Conservation (phyloP, 2,888 invertebrate genomes). For the Plebejus anna region DNA sequence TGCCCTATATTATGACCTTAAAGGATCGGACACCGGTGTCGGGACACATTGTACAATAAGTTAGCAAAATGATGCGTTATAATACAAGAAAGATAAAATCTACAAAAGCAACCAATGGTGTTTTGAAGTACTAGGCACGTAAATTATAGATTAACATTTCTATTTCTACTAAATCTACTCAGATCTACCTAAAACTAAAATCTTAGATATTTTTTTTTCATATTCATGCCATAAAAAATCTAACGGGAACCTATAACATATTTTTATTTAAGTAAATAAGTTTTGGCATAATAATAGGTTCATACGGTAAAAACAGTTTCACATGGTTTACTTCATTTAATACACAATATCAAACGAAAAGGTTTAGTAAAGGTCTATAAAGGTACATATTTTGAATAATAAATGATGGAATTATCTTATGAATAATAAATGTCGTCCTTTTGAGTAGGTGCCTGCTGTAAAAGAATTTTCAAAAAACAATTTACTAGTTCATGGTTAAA, state of each 20-base stretch:
- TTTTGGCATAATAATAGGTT: neutral
- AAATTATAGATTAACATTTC: slow-evolving; percentile 13
- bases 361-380: too few species aligned
- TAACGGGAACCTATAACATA: neutral
- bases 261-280: neutral
- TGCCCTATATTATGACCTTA: too few species aligned
- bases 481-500: neutral
- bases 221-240: neutral
- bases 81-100: slow-evolving; percentile 32
- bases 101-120: neutral
- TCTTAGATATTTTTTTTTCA: neutral
- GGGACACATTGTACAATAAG: neutral
- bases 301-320: neutral
- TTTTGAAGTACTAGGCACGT: neutral
- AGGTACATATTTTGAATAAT: too few species aligned
- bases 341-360: too few species aligned
- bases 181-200: neutral
- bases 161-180: neutral
- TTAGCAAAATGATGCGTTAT: neutral
- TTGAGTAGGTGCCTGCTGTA: neutral
- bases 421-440: neutral
- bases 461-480: neutral
- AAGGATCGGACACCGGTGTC: too few species aligned
- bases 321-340: neutral
- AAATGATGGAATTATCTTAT: too few species aligned